phyloP scores from a whole-genome alignment of 2,797 vertebrate genomes.

The Urophycis tenuis region DNA sequence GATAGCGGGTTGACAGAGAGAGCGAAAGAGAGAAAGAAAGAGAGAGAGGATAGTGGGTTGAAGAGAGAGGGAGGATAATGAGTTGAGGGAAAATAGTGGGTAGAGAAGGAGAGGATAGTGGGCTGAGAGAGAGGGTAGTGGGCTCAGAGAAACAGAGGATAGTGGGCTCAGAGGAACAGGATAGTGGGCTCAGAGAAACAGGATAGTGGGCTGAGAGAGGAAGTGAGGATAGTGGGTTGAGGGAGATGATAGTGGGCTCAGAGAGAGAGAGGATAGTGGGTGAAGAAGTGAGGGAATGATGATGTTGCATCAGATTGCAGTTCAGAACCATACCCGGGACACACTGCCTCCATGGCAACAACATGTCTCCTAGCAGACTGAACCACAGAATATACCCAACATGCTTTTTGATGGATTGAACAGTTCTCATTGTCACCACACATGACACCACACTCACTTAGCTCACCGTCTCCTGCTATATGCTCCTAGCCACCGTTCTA shows the following conservation, averaged over 20 bases:
- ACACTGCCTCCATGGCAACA: neutral
- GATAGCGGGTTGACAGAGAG: neutral
- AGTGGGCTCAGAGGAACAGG: too few relatives aligned
- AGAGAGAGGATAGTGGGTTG: neutral
- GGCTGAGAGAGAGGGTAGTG: neutral
- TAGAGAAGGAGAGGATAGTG: neutral
- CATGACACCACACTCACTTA: too few relatives aligned
- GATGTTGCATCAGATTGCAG: neutral
- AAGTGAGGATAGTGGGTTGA: too few relatives aligned
- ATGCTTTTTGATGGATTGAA: neutral
- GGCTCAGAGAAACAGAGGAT: too few relatives aligned
- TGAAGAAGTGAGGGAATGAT: neutral
- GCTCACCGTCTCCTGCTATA: neutral
- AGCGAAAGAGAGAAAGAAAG: too few relatives aligned
- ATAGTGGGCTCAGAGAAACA: neutral
- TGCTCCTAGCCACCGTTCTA: conserved; percentile 72
- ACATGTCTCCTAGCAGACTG: neutral
- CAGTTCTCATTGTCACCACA: neutral
- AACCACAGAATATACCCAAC: neutral
- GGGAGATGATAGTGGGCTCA: neutral
- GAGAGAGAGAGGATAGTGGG: neutral
- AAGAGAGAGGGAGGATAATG: neutral
- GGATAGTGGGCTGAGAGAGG: neutral
- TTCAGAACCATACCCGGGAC: too few relatives aligned
- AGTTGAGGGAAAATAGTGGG: too few relatives aligned